These are phyloP conservation scores for Sebastolobus altivelis DNA, from an alignment of 2,797 vertebrate genomes.

Conservation along the genomic window DNA sequence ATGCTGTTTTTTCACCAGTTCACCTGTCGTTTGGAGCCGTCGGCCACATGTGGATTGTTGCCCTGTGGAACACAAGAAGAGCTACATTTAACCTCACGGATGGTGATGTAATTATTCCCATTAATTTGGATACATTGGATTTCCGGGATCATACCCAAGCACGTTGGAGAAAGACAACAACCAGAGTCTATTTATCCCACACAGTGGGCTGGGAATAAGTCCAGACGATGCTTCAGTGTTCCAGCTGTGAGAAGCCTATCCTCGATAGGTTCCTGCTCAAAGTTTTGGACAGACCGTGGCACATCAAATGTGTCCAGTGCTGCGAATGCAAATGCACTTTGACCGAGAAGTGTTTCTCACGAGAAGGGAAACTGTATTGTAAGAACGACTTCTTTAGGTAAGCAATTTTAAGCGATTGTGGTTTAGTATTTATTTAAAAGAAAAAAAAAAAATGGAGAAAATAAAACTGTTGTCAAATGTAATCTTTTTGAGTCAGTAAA, in stretches of 20 bases:
- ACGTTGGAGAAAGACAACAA: conserved; percentile 22
- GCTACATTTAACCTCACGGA: conserved; percentile 32
- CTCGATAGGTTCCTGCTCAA: conserved; percentile 93
- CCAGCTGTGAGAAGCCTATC: conserved; percentile 94
- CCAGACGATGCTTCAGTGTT: conserved; percentile 84
- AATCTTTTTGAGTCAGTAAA: background rate
- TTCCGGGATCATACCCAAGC: conserved; percentile 54
- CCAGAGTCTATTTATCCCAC: conserved; percentile 72
- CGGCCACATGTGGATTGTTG: conserved; percentile 66
- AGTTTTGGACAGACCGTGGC: conserved; percentile 97
- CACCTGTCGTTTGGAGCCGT: conserved; percentile 39
- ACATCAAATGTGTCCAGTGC: conserved; percentile 95
- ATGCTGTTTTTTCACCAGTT: conserved; percentile 50
- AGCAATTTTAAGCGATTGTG: conserved; percentile 57
- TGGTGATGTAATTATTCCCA: conserved; percentile 48
- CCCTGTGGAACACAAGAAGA: conserved; percentile 43
- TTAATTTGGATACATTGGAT: conserved; percentile 66
- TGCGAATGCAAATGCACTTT: conserved; percentile 95
- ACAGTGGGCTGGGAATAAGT: conserved; percentile 46
- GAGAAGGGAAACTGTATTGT: conserved; percentile 95
- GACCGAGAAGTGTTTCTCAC: conserved; percentile 95
- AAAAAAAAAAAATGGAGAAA: background rate
- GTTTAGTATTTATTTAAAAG: background rate
- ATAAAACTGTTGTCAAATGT: background rate
- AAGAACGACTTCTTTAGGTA: conserved; percentile 98